Evolutionary conservation across 2,113 vertebrate species (phyloP), one percentile per base, ranked within the genome.

Genomic region (Caranx melampygus): DNA sequence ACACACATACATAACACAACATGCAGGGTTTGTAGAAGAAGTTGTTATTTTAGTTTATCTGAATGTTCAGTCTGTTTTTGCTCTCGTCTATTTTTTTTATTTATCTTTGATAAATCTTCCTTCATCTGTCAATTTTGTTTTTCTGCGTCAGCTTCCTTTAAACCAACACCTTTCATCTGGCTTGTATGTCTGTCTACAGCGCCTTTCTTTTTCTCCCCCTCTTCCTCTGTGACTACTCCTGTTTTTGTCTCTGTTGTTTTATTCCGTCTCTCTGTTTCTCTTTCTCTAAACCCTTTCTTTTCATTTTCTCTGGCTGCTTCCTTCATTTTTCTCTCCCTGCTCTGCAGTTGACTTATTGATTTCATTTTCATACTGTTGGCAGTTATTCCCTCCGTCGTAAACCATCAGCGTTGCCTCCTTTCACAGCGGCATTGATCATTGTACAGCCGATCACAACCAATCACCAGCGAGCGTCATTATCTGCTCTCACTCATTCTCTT

Each of bases 331-430:
- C 61, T 87, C 62, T 69, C 52, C 9, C 16, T 26, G 64, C 60
- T 47, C 65, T 9, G 12, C 81, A 74, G 83, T 78, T 77, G 78
- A 85, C 78, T 62, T 89, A 91, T 92, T 85, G 90, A 92, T 93
- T 92, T 85, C 62, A 89, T 93, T 90, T 93, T 89, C 88, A 90
- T 92, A 87, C 84, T 74, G 78, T 85, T 84, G 79, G 76, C 69
- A 84, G 87, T 86, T 81, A 68, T 80, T 85, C 82, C 72, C 76
- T 72, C 69, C 26, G 51, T 87, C 88, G 88, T 88, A 87, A 88
- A 91, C 85, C 85, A 75, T 89, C 84, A 83, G 80, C 20, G 75
- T 70, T 87, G 80, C 79, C 81, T 87, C 78, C 75, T 86, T 89
- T 89, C 88, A 87, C 75, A 73, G 37, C 15, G 3, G 63, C 72